phyloP scores from a whole-genome alignment of 2,113 vertebrate genomes.

The Ploceus nigricollis region DNA sequence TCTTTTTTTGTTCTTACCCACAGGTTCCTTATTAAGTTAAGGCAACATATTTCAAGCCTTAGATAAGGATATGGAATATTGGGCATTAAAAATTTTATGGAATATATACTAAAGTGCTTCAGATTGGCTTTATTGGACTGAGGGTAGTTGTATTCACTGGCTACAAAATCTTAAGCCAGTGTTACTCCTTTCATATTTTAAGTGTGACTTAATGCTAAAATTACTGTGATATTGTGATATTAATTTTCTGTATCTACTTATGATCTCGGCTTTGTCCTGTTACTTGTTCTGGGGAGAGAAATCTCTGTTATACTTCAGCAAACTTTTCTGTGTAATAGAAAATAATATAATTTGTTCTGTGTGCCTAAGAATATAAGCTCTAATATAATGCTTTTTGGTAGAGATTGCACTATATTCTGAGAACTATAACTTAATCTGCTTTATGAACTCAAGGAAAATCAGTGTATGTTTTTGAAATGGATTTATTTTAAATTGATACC shows the following conservation, averaged over 20 bases:
- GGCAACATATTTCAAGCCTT: not conserved
- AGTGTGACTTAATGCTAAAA: not conserved
- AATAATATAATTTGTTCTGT: not conserved
- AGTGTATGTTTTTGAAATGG: not conserved
- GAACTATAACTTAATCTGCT: not conserved
- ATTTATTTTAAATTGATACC: not conserved
- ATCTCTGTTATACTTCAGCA: not conserved
- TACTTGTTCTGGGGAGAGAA: not conserved
- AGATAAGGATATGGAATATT: not conserved
- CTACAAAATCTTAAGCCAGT: not conserved
- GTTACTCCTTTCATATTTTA: not conserved
- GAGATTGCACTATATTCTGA: not conserved
- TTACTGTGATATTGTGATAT: not conserved
- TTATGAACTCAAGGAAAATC: not conserved
- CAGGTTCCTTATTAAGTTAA: not conserved
- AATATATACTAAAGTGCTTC: not conserved
- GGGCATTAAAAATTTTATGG: not conserved
- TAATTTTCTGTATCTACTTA: not conserved
- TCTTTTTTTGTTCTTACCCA: not conserved
- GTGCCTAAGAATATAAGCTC: not conserved
- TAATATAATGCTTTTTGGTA: not conserved
- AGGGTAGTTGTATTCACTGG: not conserved
- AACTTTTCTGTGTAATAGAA: not conserved
- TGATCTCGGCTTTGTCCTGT: not conserved
- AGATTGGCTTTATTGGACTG: not conserved